phyloP scores from a whole-genome alignment of 1,140 invertebrate genomes.

The Meloidogyne chitwoodi region DNA sequence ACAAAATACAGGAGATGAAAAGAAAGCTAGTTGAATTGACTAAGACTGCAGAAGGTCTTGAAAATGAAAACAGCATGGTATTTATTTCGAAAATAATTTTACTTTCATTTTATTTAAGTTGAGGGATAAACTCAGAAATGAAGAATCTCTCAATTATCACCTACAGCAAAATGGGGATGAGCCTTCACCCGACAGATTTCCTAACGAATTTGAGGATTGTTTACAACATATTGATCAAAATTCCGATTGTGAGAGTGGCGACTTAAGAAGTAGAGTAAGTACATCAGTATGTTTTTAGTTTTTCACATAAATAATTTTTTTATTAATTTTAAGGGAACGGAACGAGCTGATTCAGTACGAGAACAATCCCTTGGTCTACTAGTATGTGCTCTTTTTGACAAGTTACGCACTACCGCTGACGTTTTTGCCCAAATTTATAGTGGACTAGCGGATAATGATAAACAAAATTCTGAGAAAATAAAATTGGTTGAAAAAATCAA shows the following conservation, averaged over 20 bases:
- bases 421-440: not conserved
- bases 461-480: not conserved
- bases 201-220: not conserved
- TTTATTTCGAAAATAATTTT: not conserved
- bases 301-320: no score
- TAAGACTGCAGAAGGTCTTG: not conserved
- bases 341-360: not conserved
- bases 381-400: not conserved
- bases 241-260: not conserved
- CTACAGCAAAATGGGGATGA: not conserved
- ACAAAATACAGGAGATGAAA: not conserved
- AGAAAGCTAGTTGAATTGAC: not conserved
- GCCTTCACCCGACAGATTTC: not conserved
- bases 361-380: not conserved
- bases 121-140: conserved; percentile 4
- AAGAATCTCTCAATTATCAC: conserved; percentile 6
- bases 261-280: not conserved
- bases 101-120: not conserved
- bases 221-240: not conserved
- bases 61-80: conserved; percentile 11
- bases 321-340: not conserved
- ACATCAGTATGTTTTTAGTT: not conserved
- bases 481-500: not conserved
- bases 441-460: not conserved
- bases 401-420: not conserved